These are phyloP conservation scores for Calvadosia cruxmelitensis DNA, from an alignment of 30 jellyfish, hydroid and myxozoan species.

Conservation along the genomic window DNA sequence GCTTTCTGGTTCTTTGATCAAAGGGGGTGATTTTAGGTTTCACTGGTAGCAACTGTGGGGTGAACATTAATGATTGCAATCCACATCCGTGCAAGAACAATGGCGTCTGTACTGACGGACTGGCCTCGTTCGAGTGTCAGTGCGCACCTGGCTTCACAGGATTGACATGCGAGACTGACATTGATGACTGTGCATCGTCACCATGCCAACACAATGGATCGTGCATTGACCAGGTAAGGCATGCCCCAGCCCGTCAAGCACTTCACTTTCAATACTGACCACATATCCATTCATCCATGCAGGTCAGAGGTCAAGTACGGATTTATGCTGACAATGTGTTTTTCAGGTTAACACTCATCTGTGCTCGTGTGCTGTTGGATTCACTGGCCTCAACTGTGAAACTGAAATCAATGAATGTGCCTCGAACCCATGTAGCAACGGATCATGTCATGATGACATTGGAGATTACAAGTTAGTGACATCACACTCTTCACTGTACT, in stretches of 20 bases:
- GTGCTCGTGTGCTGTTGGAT: constrained; percentile 67
- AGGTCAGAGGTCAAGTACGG: too few relatives aligned
- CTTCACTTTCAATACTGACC: too few relatives aligned
- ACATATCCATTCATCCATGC: too few relatives aligned
- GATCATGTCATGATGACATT: constrained; percentile 40
- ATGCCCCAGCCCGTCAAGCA: too few relatives aligned
- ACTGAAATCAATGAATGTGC: constrained; percentile 54
- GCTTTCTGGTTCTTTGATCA: not conserved
- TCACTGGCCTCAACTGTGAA: constrained; percentile 56
- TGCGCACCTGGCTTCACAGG: constrained; percentile 41
- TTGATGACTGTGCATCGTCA: constrained; percentile 30
- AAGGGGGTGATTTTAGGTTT: constrained; percentile 12
- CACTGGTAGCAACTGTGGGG: constrained; percentile 45
- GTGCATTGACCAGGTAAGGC: constrained; percentile 43
- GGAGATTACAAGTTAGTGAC: not conserved
- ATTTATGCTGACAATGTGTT: too few relatives aligned
- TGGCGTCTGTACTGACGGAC: constrained; percentile 7
- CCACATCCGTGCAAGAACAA: constrained; percentile 56
- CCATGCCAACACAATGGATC: constrained; percentile 36
- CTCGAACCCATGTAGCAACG: constrained; percentile 57
- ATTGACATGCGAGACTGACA: constrained; percentile 27
- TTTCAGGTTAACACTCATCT: constrained; percentile 20
- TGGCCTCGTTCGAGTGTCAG: constrained; percentile 2
- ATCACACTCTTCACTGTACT: too few relatives aligned
- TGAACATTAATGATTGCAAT: constrained; percentile 50